Evolutionary conservation across 2,888 invertebrate genomes (phyloP), one percentile per base, ranked within the genome.

Genomic region (Epistrophe eligans): DNA sequence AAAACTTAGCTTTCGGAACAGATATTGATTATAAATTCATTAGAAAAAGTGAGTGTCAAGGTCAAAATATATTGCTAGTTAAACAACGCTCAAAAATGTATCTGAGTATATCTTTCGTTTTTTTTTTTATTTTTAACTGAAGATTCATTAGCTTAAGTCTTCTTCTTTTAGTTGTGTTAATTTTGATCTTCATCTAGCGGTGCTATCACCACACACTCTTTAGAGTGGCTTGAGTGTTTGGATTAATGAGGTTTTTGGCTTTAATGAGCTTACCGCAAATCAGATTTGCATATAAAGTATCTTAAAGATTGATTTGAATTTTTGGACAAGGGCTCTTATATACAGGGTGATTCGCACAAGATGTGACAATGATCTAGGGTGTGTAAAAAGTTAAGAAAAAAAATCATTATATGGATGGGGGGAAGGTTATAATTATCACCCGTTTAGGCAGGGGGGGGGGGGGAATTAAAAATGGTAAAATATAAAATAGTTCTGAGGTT

Each of bases 31-130:
- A 88, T 77, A 89, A 84, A 84, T 82, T 81, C 79, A 66, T 84
- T 77, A 90, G 91, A 90, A 90, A 24, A 91, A 91, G 91, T 91
- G 91, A 92, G 92, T 92, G 92, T 92, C 92, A 92, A 92, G 92
- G 92, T 92, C 91, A 90, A 90, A 15, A n/a, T 28, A 32, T 28
- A 52, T 83, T 67, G 87, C 72, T 79, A 72, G 79, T 71, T 76
- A 62, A 67, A 76, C 74, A 79, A 57, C 57, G 76, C 74, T 83
- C 74, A 77, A 82, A 73, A 82, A 64, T 76, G 48, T 85, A 85
- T 76, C 67, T 74, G 40, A 52, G 62, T 52, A 58, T 40, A 17
- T 32, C 43, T 62, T 38, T 64, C 17, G 66, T 66, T 71, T 66
- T 70, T 70, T 70, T 70, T 15, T 48, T 71, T n/a, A n/a, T n/a